Percentiles rank a stretch among this genome's conserved stretches.
Conservation (phyloP, 2,888 invertebrate genomes). For the Diarsia mendica region DNA sequence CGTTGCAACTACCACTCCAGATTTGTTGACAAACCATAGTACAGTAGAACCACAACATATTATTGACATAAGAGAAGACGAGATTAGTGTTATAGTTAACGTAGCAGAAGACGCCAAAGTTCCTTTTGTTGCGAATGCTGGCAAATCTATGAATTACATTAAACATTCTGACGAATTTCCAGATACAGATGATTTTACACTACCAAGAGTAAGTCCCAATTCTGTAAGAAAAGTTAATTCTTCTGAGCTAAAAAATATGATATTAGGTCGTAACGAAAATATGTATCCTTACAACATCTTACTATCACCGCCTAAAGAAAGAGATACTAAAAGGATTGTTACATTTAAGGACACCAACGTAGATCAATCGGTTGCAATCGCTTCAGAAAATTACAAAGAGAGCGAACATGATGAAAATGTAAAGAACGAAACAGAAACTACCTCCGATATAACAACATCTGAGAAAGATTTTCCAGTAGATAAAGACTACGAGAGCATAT, state of each 20-base stretch:
- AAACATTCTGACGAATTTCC: slow-evolving; percentile 77
- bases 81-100: slow-evolving; percentile 55
- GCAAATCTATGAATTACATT: slow-evolving; percentile 46
- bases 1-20: slow-evolving; percentile 85
- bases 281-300: slow-evolving; percentile 86
- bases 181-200: slow-evolving; percentile 75
- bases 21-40: slow-evolving; percentile 90
- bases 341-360: slow-evolving; percentile 76
- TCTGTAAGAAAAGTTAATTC: slow-evolving; percentile 64
- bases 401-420: slow-evolving; percentile 51
- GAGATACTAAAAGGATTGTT: slow-evolving; percentile 78
- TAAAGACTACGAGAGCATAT: slow-evolving; percentile 63
- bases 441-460: slow-evolving; percentile 58
- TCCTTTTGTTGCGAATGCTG: slow-evolving; percentile 21
- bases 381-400: slow-evolving; percentile 60
- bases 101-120: slow-evolving; percentile 28
- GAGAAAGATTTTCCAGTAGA: slow-evolving; percentile 60
- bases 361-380: slow-evolving; percentile 54
- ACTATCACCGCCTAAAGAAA: slow-evolving; percentile 82
- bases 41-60: slow-evolving; percentile 76
- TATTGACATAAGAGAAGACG: slow-evolving; percentile 49
- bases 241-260: slow-evolving; percentile 82
- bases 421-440: slow-evolving; percentile 41
- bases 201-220: slow-evolving; percentile 80
- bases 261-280: slow-evolving; percentile 82